Conservation (phyloP, 2,888 invertebrate genomes). For the Priocnemis perturbator region DNA sequence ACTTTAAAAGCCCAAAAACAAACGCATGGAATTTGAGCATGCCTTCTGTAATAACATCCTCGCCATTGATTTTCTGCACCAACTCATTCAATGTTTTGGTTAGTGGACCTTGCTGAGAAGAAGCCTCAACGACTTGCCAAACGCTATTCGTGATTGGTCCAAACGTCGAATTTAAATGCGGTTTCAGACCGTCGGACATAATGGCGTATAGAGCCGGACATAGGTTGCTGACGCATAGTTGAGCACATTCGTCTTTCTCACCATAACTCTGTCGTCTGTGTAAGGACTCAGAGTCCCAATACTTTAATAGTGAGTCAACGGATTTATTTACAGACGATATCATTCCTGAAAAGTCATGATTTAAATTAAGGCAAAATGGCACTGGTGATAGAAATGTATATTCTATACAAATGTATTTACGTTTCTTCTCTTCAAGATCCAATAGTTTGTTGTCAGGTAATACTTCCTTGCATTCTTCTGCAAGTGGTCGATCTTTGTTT, state of each 20-base stretch:
- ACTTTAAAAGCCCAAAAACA: conserved; percentile 91
- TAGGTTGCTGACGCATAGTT: conserved; percentile 84
- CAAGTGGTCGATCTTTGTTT: conserved; percentile 46
- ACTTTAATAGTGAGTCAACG: conserved; percentile 84
- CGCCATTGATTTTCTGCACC: conserved; percentile 88
- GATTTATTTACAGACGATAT: conserved; percentile 85
- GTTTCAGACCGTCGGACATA: conserved; percentile 89
- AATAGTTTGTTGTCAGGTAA: conserved; percentile 74
- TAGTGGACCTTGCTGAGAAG: conserved; percentile 90
- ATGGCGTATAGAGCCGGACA: conserved; percentile 91
- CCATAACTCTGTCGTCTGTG: conserved; percentile 74
- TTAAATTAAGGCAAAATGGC: conserved; percentile 7
- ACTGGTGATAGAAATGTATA: neutral
- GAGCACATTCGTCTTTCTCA: conserved; percentile 82
- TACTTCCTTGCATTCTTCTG: conserved; percentile 62
- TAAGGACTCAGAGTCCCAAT: conserved; percentile 81
- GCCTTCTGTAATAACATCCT: conserved; percentile 89
- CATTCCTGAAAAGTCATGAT: conserved; percentile 77
- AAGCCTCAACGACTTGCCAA: conserved; percentile 93
- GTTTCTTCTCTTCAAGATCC: conserved; percentile 79
- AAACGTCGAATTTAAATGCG: conserved; percentile 88
- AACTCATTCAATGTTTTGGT: conserved; percentile 90
- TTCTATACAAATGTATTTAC: conserved; percentile 34
- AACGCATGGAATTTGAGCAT: conserved; percentile 93
- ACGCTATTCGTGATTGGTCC: conserved; percentile 91